Conservation (phyloP, 2,888 invertebrate species). For the Teinopalpus imperialis region DNA sequence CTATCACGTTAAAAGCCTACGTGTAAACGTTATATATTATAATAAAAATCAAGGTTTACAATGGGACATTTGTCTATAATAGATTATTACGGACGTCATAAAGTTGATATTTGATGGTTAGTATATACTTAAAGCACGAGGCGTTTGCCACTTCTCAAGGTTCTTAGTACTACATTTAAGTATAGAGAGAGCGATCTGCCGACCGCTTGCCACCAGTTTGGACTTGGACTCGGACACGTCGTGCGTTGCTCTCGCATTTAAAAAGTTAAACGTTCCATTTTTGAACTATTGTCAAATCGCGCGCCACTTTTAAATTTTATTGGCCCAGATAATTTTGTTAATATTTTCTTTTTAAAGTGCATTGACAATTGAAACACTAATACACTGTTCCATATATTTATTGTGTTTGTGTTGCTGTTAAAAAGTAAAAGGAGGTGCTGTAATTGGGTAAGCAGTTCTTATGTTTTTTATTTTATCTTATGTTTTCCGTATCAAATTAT, state of each 20-base stretch:
- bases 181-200: slow-evolving; percentile 65
- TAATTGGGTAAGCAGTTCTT: slow-evolving; percentile 58
- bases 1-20: too few relatives aligned
- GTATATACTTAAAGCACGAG: slow-evolving; percentile 19
- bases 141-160: slow-evolving; percentile 46
- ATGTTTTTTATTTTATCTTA: too few relatives aligned
- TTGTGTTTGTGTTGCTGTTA: slow-evolving; percentile 37
- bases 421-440: slow-evolving; percentile 71
- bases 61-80: too few relatives aligned
- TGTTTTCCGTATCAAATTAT: too few relatives aligned
- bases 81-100: too few relatives aligned
- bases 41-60: too few relatives aligned
- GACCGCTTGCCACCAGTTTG: slow-evolving; percentile 52
- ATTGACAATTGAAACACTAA: slow-evolving; percentile 25
- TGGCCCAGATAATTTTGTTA: slow-evolving; percentile 30
- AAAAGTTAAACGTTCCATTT: slow-evolving; percentile 40
- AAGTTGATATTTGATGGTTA: slow-evolving; percentile 22
- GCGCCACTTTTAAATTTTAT: slow-evolving; percentile 42
- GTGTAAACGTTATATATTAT: too few relatives aligned
- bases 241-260: slow-evolving; percentile 41
- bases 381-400: slow-evolving; percentile 32
- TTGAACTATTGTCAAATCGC: slow-evolving; percentile 46
- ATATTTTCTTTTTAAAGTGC: slow-evolving; percentile 30
- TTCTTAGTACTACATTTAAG: slow-evolving; percentile 42
- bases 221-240: slow-evolving; percentile 42